A percentile compares a stretch with the other conserved stretches of the same genome.
Evolutionary conservation across 2,113 vertebrate species (phyloP).

Genomic region (Toxotes chatareus): DNA sequence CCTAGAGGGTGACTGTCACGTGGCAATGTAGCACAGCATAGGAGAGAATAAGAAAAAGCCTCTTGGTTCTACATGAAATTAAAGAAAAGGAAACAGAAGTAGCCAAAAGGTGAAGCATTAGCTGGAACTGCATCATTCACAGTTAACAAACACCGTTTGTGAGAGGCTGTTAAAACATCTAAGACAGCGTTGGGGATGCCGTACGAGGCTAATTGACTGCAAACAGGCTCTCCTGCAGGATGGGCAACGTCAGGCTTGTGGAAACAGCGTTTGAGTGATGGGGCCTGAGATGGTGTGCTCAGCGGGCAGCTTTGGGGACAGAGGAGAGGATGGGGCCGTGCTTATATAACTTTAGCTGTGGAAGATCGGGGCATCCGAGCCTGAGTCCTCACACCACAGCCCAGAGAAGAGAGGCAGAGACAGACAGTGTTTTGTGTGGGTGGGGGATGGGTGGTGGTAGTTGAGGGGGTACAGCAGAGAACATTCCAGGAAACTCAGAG

Average conservation of each 20-base stretch:
- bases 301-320: slow-evolving; percentile 37
- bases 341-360: slow-evolving; percentile 73
- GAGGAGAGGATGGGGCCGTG: slow-evolving; percentile 34
- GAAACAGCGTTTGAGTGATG: slow-evolving; percentile 35
- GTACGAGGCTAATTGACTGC: slow-evolving; percentile 14
- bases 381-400: slow-evolving; percentile 46
- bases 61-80: slow-evolving; percentile 21
- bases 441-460: slow-evolving; percentile 54
- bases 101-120: slow-evolving; percentile 18
- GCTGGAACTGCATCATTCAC: background rate
- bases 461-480: slow-evolving; percentile 67
- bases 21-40: slow-evolving; percentile 7
- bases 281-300: slow-evolving; percentile 13
- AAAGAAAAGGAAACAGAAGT: background rate
- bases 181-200: slow-evolving; percentile 29
- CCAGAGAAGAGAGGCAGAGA: slow-evolving; percentile 35
- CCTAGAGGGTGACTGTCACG: slow-evolving; percentile 39
- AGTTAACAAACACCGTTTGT: slow-evolving; percentile 17
- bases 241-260: slow-evolving; percentile 7
- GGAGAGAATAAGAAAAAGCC: slow-evolving; percentile 3
- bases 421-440: slow-evolving; percentile 52
- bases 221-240: slow-evolving; percentile 39
- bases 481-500: slow-evolving; percentile 80
- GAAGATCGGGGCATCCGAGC: slow-evolving; percentile 59
- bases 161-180: background rate